Base-by-base conservation (phyloP, 2,888 invertebrate genomes). In the Reticulitermes lucifugus region DNA sequence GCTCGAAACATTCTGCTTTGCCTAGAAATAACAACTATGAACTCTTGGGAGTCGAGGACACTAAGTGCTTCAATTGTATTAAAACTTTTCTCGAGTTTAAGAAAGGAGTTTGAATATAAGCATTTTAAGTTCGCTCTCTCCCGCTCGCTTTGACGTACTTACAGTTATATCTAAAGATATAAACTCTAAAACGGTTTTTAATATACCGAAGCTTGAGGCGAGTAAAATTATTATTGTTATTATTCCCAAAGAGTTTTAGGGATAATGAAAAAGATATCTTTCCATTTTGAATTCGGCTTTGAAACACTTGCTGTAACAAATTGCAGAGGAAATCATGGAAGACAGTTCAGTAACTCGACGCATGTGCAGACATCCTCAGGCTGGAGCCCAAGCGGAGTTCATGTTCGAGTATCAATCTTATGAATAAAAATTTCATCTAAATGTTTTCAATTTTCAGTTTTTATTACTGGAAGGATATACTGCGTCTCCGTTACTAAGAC, bases 151-250 rank as follows among this genome's bases (percentile, higher is more conserved):
- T 77, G 46, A 46, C 43, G 22, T n/a, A 25, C 65, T 25, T 65
- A 65, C 65, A 65, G 65, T 65, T 65, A 77, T 73, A 29, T 14
- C 25, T 18, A 21, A 6, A 73, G 46, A 77, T 46, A 77, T 77
- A 77, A 77, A 77, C 77, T 51, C 77, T 46, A 77, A 46, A 77
- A 77, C 77, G 46, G 43, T 77, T 77, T 77, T 77, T 77, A 77
- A 77, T 77, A 77, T 77, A 77, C 77, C n/a, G 12, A 46, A 46
- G n/a, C 77, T 77, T 35, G 77, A 77, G 77, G 77, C 77, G 46
- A 73, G 77, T 77, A 46, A 77, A 77, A 77, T 77, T 77, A 77
- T 46, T 77, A 77, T 77, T 41, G 41, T 73, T 73, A 73, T 77
- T 73, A 73, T 73, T 73, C 73, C 41, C 35, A 18, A 21, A 77